Base-by-base conservation (phyloP, 2,888 invertebrate genomes). In the Heliconius ismenius region DNA sequence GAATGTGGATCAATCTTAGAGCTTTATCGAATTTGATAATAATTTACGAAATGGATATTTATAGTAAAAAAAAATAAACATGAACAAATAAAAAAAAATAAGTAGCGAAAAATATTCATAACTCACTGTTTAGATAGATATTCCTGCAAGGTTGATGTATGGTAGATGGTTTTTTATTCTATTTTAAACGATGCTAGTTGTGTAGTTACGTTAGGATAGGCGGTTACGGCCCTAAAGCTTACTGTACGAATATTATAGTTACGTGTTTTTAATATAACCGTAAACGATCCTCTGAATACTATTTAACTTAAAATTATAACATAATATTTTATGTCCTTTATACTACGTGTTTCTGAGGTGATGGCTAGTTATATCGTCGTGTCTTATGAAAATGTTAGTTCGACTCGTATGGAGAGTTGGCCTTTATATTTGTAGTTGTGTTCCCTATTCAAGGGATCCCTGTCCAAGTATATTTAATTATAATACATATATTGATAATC, bases 21-120 rank as follows among this genome's bases (percentile, higher is more conserved):
- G 94, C 94, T 94, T 94, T 94, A 94, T 93, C 92, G 90, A 93
- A 92, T 93, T 94, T 93, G 93, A 93, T 94, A 94, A 93, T 93
- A 93, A 94, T 93, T 92, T 93, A 93, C 86, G 90, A 87, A 90
- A 80, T 86, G 87, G 87, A 90, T 92, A 91, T 92, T 92, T 92
- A 91, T 91, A 89, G 86, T 72, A 88, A 87, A 86, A 87, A n/a
- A 81, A 82, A 81, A 65, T 15, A 43, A 67, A 67, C 67, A 83
- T 82, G 81, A 76, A 69, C 83, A 85, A 84, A 58, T n/a, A 83
- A 85, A 83, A 82, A 84, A 87, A 65, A 85, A 28, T 83, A 85
- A 86, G 84, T 86, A 88, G 87, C 76, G 78, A 85, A 82, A 81
- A 82, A 80, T 82, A 81, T 86, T 87, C 86, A 84, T 85, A 86